Conservation (phyloP, 2,888 invertebrate species). For the Bombylius discolor region DNA sequence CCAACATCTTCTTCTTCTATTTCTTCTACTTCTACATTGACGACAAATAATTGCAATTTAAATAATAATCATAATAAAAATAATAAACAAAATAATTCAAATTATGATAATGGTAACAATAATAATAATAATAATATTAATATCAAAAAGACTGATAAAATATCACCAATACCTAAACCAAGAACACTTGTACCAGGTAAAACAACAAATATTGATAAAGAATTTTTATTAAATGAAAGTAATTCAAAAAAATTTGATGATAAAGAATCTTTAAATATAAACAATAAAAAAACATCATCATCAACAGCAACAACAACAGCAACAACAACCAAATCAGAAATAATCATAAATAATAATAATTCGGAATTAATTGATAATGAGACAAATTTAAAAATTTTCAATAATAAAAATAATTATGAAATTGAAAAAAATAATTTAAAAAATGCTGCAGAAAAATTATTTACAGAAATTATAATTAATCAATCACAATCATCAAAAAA, state of each 20-base stretch:
- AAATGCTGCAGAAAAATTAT: constrained; percentile 34
- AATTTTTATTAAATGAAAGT: constrained; percentile 18
- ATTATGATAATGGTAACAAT: constrained; percentile 8
- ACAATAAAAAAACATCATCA: constrained; percentile 1
- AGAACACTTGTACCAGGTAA: constrained; percentile 7
- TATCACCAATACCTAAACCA: constrained; percentile 12
- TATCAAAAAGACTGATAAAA: constrained; percentile 1
- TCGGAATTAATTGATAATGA: background rate
- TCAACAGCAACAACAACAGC: background rate
- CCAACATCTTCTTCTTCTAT: too few species aligned
- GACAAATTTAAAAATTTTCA: constrained; percentile 9
- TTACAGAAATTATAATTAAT: constrained; percentile 34
- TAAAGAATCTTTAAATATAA: background rate
- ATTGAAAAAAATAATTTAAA: constrained; percentile 34
- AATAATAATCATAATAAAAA: background rate
- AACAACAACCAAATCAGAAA: background rate
- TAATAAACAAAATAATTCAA: background rate
- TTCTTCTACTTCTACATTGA: too few species aligned
- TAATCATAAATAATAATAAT: constrained; percentile 4
- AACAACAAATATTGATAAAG: constrained; percentile 1
- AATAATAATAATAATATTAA: background rate
- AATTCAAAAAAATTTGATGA: constrained; percentile 12
- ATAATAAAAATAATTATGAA: constrained; percentile 26
- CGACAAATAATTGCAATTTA: too few species aligned
- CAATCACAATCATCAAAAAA: constrained; percentile 16